phyloP scores from a whole-genome alignment of 2,113 vertebrate genomes.

The Gallinago undulata region DNA sequence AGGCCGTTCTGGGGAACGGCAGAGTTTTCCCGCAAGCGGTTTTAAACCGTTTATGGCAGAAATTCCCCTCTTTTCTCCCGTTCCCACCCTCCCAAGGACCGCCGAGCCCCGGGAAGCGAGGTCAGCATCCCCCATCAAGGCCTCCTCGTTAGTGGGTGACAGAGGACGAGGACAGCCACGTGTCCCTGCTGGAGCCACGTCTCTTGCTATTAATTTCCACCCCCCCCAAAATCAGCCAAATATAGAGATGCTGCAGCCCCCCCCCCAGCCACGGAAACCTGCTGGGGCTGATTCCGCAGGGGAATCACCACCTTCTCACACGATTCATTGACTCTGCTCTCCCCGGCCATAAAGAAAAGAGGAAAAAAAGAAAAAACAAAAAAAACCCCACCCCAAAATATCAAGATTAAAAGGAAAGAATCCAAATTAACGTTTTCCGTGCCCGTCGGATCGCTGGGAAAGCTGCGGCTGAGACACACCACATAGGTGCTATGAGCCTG shows the following conservation, averaged over 20 bases:
- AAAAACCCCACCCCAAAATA: not conserved
- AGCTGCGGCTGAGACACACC: too few relatives aligned
- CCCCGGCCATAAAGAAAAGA: not conserved
- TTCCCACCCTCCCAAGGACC: not conserved
- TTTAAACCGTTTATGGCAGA: not conserved
- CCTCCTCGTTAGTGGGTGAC: not conserved
- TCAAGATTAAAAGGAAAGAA: not conserved
- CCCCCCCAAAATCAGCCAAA: not conserved
- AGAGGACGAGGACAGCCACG: not conserved
- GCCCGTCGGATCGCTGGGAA: not conserved
- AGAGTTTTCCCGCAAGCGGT: not conserved
- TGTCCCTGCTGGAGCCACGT: not conserved
- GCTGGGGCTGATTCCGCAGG: rapidly evolving
- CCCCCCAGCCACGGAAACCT: not conserved
- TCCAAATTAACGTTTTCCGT: not conserved
- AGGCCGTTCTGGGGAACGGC: not conserved
- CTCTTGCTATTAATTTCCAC: not conserved
- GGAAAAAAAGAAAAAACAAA: not conserved
- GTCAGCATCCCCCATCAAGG: not conserved
- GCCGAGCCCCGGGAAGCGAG: not conserved
- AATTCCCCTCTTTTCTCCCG: not conserved
- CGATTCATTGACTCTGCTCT: not conserved
- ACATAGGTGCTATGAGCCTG: not conserved
- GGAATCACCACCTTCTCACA: not conserved
- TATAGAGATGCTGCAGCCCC: too few relatives aligned